Evolutionary conservation across 1,140 invertebrate genomes (phyloP).

Genomic region (Arctopsyche grandis): DNA sequence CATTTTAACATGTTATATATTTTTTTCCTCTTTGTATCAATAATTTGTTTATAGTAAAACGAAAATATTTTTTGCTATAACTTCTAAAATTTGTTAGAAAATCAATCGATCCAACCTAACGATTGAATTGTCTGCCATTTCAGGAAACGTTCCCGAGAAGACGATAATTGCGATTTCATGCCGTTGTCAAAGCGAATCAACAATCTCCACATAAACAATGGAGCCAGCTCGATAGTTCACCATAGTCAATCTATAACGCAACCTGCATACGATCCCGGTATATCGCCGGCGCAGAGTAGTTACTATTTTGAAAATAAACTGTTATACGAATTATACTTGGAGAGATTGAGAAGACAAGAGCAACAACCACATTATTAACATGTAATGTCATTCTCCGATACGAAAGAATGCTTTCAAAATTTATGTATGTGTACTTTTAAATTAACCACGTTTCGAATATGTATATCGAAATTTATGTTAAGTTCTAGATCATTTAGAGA

Average conservation of each 20-base stretch:
- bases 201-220: conserved; percentile 78
- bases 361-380: conserved; percentile 57
- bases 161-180: conserved; percentile 78
- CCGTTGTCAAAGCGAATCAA: conserved; percentile 82
- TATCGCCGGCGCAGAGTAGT: conserved; percentile 61
- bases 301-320: conserved; percentile 66
- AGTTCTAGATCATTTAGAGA: neutral
- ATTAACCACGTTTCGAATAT: neutral
- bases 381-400: neutral
- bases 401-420: neutral
- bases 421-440: no score
- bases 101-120: no score
- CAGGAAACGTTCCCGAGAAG: conserved; percentile 76
- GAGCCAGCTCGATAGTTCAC: conserved; percentile 37
- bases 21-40: no score
- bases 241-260: conserved; percentile 56
- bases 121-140: conserved; percentile 47
- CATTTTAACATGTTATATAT: no score
- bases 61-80: no score
- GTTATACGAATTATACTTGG: conserved; percentile 66
- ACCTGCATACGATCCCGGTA: conserved; percentile 64
- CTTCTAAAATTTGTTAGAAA: no score
- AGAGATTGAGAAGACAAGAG: conserved; percentile 65
- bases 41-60: no score
- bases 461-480: neutral